These are phyloP conservation scores for Tribolium freemani DNA, from an alignment of 2,888 invertebrate genomes.

Conservation along the genomic window DNA sequence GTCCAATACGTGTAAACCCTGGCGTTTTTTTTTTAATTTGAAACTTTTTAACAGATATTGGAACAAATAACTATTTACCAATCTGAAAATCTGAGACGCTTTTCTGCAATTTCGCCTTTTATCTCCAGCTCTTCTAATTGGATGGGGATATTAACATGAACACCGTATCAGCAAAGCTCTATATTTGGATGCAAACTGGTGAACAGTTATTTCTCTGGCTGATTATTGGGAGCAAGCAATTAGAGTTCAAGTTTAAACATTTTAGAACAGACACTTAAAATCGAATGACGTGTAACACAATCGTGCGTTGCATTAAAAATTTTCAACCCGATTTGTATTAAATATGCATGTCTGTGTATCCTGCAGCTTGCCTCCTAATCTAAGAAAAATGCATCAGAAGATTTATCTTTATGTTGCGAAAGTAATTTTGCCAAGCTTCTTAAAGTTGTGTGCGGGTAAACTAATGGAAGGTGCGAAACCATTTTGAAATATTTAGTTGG, in stretches of 20 bases:
- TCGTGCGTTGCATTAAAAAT: too few relatives aligned
- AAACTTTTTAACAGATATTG: background rate
- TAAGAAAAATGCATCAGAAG: background rate
- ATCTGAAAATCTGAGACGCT: background rate
- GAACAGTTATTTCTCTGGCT: background rate
- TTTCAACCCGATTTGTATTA: background rate
- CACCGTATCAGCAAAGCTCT: background rate
- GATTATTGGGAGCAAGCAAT: background rate
- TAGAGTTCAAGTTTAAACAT: background rate
- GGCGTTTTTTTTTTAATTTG: too few relatives aligned
- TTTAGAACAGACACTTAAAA: too few relatives aligned
- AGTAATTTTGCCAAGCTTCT: background rate
- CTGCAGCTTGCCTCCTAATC: constrained; percentile 12
- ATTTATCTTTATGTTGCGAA: background rate
- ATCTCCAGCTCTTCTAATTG: background rate
- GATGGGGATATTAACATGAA: background rate
- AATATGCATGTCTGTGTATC: constrained; percentile 8
- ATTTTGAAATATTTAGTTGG: background rate
- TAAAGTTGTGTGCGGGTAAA: background rate
- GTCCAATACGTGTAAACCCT: too few relatives aligned
- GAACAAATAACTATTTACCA: background rate
- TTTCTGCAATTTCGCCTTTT: background rate
- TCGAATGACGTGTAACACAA: too few relatives aligned
- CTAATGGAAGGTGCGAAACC: background rate
- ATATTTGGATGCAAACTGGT: background rate